Base-by-base conservation (phyloP, 1,140 invertebrate species). In the Trinorchestia longiramus region DNA sequence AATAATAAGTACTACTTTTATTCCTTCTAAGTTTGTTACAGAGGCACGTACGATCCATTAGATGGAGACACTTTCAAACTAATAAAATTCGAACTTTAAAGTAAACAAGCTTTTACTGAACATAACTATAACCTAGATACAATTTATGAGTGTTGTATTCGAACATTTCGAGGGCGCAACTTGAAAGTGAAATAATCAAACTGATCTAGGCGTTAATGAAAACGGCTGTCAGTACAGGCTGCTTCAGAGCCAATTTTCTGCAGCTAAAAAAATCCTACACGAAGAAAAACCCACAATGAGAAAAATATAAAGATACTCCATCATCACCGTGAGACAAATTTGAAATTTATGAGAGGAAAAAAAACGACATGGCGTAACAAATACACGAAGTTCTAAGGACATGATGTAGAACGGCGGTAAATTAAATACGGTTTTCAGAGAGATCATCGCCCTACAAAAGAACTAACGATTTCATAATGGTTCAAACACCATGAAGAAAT, bases 401-500 rank as follows among this genome's bases (percentile, higher is more conserved):
- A 94, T 19, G 41, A 6, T 94, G 44, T 8, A 44, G 41, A 6
- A 47, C 4, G 43, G 44, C 8, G 43, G 43, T 11, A 23, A 43
- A 47, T 94, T 47, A 94, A 94, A 8, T 94, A 94, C 40, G 92
- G 92, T 94, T 3, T 6, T 11, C 15, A 40, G 92, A 42, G 90
- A 43, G 41, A 47, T 94, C 47, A 94, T 44, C 11, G 44, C 43
- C 40, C 43, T 40, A 94, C 47, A 94, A 4, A 47, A 45, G 88
- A 94, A 47, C 92, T 94, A 94, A 94, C 47, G 44, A n/a, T 40
- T 47, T 94, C 44, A 47, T 94, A n/a, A 94, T 94, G 36, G 40
- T 94, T 19, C 19, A 42, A 36, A 42, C 42, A 90, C 88, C 88
- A 90, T 90, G 88, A 42, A 90, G 15, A 90, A 90, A 77, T 1